Evolutionary conservation across 2,113 vertebrate genomes (phyloP).

Genomic region (Capricornis sumatraensis): DNA sequence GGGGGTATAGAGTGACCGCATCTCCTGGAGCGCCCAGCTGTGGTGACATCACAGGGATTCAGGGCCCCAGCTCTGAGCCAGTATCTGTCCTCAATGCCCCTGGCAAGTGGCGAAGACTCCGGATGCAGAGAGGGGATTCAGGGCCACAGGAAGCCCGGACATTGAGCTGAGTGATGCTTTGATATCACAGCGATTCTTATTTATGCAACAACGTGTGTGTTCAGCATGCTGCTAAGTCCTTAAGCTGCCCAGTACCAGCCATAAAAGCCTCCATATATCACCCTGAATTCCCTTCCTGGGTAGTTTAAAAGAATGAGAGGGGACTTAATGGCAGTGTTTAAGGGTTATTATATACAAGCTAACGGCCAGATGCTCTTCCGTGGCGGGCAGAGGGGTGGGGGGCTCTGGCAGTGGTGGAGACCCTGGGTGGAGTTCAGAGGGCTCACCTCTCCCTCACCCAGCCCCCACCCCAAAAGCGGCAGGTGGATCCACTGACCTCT

Average conservation of each 20-base stretch:
- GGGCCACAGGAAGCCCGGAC: not conserved
- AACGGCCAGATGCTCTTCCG: conserved; percentile 29
- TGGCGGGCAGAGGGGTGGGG: not conserved
- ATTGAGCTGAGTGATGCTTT: not conserved
- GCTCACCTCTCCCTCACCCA: accelerated
- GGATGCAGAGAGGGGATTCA: not conserved
- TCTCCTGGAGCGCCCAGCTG: not conserved
- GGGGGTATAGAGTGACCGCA: too few relatives aligned
- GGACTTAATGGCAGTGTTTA: conserved; percentile 67
- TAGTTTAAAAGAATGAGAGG: conserved; percentile 66
- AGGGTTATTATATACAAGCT: conserved; percentile 64
- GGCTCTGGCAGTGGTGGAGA: not conserved
- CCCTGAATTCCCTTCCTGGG: conserved; percentile 50
- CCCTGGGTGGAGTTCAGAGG: not conserved
- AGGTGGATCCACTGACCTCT: not conserved
- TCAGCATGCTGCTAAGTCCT: not conserved
- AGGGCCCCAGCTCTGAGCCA: not conserved
- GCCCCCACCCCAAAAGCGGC: not conserved
- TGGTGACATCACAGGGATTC: accelerated
- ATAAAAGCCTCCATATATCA: conserved; percentile 66
- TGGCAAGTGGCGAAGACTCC: accelerated
- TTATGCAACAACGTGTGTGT: conserved; percentile 28
- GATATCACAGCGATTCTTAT: conserved; percentile 4
- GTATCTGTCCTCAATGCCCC: accelerated
- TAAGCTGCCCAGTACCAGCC: conserved; percentile 47